Conservation (phyloP, 2,113 vertebrate species). For the Pantherophis guttatus region DNA sequence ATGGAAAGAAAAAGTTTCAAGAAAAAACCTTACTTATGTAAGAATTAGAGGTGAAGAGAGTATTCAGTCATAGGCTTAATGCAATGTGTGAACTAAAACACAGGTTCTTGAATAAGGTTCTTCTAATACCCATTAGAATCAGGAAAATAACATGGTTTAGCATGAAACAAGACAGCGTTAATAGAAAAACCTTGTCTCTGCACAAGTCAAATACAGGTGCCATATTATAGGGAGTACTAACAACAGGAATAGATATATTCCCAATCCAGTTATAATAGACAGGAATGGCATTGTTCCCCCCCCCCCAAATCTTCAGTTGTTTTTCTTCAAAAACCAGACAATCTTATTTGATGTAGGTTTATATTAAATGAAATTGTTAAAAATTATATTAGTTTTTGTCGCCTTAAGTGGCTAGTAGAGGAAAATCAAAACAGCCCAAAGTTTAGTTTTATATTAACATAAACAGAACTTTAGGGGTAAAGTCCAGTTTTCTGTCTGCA, state of each 20-base stretch:
- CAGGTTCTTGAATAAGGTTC: neutral
- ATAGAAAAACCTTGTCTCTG: neutral
- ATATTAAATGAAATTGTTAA: neutral
- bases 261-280: neutral
- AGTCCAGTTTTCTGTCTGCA: neutral
- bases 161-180: neutral
- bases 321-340: neutral
- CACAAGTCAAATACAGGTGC: neutral
- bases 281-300: neutral
- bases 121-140: neutral
- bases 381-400: neutral
- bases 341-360: neutral
- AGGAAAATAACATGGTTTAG: neutral
- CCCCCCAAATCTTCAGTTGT: neutral
- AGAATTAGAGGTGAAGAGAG: neutral
- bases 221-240: neutral
- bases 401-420: neutral
- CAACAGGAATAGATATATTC: neutral
- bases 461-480: neutral
- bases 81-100: neutral
- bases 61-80: neutral
- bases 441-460: neutral
- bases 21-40: neutral
- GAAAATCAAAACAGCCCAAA: neutral
- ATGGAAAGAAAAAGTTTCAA: neutral